Evolutionary conservation across 1,140 invertebrate genomes (phyloP), one percentile per base, ranked within the genome.

Genomic region (Riptortus pedestris): DNA sequence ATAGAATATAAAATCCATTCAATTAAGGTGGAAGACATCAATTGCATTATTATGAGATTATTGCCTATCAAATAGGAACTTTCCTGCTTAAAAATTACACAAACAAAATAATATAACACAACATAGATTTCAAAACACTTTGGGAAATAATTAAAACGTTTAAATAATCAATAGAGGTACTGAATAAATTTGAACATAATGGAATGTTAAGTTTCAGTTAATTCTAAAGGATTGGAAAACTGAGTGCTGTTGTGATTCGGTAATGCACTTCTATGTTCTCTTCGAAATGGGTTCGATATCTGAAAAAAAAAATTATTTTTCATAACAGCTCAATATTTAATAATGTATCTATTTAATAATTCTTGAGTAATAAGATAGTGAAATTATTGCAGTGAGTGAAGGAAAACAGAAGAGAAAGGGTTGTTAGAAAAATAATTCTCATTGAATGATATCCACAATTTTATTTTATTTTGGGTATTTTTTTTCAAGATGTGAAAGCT

Each of bases 151-250:
- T 14, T 55, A 55, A 55, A 55, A 20, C 26, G 26, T 24, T 55
- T 24, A 55, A 55, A 14, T 9, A 24, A 55, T 24, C 2, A 26
- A 55, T 24, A 55, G 26, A 55, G n/a, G n/a, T n/a, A n/a, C n/a
- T n/a, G n/a, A n/a, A n/a, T 24, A 7, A 24, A n/a, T 51, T 51
- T 2, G 2, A 9, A 7, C 1, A 22, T 27, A 26, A 16, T 24
- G 51, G 51, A 55, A 55, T 55, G 51, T 55, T 24, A 55, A 26
- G 51, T 22, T 55, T 55, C 51, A 24, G 51, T 14, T 16, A 55
- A 24, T 2, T 55, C 51, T 0, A 55, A 14, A 1, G 51, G 51
- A 27, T 55, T 24, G 7, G 51, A 55, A 55, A 55, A 55, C 22
- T 55, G 51, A 2, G 51, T 55, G 24, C 24, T 24, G 12, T 55